Evolutionary conservation across 2,113 vertebrate species (phyloP).

Genomic region (Candoia aspera): DNA sequence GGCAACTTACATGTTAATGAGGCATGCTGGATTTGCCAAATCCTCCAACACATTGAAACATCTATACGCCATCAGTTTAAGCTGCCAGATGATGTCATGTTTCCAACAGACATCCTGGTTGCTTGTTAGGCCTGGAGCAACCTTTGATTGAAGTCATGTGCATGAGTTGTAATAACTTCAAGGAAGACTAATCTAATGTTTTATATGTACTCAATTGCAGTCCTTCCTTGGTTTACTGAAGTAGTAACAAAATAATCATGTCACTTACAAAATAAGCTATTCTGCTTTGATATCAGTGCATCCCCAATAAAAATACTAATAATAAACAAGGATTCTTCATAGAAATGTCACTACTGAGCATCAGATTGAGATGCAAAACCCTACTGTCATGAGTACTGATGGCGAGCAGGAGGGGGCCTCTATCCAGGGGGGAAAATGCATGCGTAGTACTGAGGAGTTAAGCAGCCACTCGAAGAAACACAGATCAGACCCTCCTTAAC

Average conservation of each 20-base stretch:
- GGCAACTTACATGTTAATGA: too few relatives aligned
- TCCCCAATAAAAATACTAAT: background rate
- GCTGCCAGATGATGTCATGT: constrained; percentile 12
- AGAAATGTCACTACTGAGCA: background rate
- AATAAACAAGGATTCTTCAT: background rate
- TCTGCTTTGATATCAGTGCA: background rate
- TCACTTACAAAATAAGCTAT: background rate
- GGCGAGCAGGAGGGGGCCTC: too few relatives aligned
- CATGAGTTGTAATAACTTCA: constrained; percentile 5
- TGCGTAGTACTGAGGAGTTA: too few relatives aligned
- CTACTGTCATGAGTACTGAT: too few relatives aligned
- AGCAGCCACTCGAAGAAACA: too few relatives aligned
- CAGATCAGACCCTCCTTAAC: too few relatives aligned
- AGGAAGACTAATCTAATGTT: background rate
- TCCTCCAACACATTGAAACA: too few relatives aligned
- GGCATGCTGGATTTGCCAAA: too few relatives aligned
- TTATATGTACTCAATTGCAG: background rate
- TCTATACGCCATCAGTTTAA: background rate
- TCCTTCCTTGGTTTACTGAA: background rate
- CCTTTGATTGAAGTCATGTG: background rate
- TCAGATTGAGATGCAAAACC: background rate
- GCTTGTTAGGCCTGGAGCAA: background rate
- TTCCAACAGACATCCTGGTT: background rate
- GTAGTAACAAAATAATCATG: background rate
- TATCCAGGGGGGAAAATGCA: too few relatives aligned